A percentile compares a stretch with the other conserved stretches of the same genome.
Evolutionary conservation across 1,140 invertebrate genomes (phyloP).

Genomic region (Carposina sasakii): DNA sequence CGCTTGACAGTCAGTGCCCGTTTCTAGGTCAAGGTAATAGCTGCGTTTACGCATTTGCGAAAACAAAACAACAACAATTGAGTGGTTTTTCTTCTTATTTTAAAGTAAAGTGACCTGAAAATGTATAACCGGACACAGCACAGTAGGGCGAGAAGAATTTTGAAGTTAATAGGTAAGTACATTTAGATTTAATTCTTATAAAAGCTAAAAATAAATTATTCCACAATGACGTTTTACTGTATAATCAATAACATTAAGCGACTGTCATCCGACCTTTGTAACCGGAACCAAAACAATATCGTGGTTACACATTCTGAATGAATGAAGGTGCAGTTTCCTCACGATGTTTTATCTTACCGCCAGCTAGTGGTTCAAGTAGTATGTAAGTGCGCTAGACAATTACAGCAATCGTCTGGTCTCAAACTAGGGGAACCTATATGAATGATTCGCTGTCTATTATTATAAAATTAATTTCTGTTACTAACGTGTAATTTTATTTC

Average conservation of each 20-base stretch:
- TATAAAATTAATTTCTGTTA: neutral
- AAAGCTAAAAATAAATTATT: neutral
- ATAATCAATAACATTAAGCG: neutral
- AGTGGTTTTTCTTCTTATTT: neutral
- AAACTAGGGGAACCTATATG: neutral
- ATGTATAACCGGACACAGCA: neutral
- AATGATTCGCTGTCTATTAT: neutral
- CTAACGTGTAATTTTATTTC: neutral
- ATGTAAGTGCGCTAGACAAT: neutral
- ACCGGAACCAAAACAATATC: neutral
- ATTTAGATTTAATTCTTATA: neutral
- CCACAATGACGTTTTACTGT: neutral
- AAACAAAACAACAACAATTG: neutral
- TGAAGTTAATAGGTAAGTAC: neutral
- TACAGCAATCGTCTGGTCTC: neutral
- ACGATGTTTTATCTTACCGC: neutral
- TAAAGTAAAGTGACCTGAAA: neutral
- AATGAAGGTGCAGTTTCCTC: neutral
- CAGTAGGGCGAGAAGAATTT: neutral
- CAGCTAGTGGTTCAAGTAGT: neutral
- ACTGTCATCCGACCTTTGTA: neutral
- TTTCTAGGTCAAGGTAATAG: neutral
- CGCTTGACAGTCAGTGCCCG: neutral
- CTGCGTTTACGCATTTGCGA: neutral
- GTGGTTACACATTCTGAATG: neutral